A percentile compares a stretch with the other conserved stretches of the same genome.
These are phyloP conservation scores for Tipula unca DNA, from an alignment of 2,888 invertebrate species.

Conservation along the genomic window DNA sequence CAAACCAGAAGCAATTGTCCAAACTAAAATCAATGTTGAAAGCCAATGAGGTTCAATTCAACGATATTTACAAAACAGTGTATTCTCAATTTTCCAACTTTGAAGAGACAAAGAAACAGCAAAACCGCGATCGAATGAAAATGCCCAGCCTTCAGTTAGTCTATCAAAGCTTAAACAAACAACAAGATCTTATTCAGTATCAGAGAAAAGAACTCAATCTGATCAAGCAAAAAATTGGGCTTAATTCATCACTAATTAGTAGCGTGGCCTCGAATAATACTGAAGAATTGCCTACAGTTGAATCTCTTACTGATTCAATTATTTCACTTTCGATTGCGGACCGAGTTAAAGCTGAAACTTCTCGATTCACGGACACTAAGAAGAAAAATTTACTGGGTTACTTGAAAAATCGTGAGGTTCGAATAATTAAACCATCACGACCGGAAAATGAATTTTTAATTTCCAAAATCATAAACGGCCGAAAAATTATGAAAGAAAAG, in stretches of 20 bases:
- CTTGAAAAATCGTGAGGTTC: conserved; percentile 17
- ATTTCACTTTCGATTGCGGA: conserved; percentile 37
- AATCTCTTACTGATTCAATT: conserved; percentile 39
- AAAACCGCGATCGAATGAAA: conserved; percentile 21
- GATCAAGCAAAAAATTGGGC: conserved; percentile 33
- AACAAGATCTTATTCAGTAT: conserved; percentile 56
- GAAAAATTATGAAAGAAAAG: not conserved
- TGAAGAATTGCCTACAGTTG: conserved; percentile 28
- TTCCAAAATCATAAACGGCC: conserved; percentile 8
- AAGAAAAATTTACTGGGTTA: conserved; percentile 19
- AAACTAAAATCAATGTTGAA: conserved; percentile 60
- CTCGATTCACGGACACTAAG: conserved; percentile 30
- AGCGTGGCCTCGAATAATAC: not conserved
- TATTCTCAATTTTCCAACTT: conserved; percentile 60
- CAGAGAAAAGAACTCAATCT: conserved; percentile 48
- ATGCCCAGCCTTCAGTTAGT: conserved; percentile 63
- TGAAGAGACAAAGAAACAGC: conserved; percentile 46
- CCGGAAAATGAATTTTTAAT: not conserved
- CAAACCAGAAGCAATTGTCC: conserved; percentile 48
- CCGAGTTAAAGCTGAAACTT: conserved; percentile 32
- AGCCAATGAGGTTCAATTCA: conserved; percentile 60
- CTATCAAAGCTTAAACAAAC: conserved; percentile 68
- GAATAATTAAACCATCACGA: conserved; percentile 17
- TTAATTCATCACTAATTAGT: not conserved
- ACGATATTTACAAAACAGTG: not conserved